phyloP scores from a whole-genome alignment of 2,113 vertebrate species.

The Cathartes aura region DNA sequence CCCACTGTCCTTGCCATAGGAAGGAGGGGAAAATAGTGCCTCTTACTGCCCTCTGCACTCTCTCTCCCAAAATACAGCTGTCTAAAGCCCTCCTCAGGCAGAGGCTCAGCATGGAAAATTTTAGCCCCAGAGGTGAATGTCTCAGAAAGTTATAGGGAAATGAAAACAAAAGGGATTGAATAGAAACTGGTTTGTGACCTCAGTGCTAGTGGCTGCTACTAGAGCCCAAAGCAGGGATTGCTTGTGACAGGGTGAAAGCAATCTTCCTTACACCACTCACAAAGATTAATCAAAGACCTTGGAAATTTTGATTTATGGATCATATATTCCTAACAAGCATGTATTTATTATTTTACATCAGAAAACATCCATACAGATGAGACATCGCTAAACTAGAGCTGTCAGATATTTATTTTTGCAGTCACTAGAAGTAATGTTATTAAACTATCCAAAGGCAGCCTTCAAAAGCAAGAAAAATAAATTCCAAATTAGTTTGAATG shows the following conservation, averaged over 20 bases:
- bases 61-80: not conserved
- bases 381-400: not conserved
- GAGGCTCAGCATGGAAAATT: not conserved
- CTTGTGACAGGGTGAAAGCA: not conserved
- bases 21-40: not conserved
- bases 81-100: not conserved
- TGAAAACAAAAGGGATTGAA: not conserved
- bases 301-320: constrained; percentile 8
- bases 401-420: constrained; percentile 33
- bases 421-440: not conserved
- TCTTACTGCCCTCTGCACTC: not conserved
- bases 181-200: constrained; percentile 15
- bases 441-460: not conserved
- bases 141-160: not conserved
- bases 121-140: not conserved
- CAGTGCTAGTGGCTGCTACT: not conserved
- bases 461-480: constrained; percentile 49
- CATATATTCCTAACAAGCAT: not conserved
- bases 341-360: constrained; percentile 5
- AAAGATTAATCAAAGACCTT: constrained; percentile 11
- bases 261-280: not conserved
- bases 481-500: constrained; percentile 13
- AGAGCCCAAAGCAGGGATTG: not conserved
- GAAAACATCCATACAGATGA: not conserved
- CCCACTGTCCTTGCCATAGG: not conserved